Evolutionary conservation across 2,888 invertebrate genomes (phyloP), one percentile per base, ranked within the genome.

Genomic region (Leistus spinibarbis): DNA sequence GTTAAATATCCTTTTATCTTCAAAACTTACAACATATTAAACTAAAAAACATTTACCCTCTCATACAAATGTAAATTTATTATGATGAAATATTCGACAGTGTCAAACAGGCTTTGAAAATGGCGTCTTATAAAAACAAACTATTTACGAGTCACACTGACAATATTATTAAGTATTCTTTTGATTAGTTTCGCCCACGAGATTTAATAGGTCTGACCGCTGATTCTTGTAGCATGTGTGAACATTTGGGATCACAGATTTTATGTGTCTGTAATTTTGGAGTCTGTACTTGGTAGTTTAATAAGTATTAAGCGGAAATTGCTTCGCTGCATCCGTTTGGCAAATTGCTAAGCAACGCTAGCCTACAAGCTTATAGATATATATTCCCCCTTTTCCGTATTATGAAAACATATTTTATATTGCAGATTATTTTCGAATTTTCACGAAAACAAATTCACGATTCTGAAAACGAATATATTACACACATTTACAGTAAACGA

Each of bases 1-100:
- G 89, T 79, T 54, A 54, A 20, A 23, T 0, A 2, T 4, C 1
- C 7, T 0, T 4, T 40, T 3, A 10, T 40, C 40, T n/a, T n/a
- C n/a, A n/a, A n/a, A n/a, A n/a, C n/a, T n/a, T n/a, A n/a, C n/a
- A n/a, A n/a, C n/a, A n/a, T n/a, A n/a, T n/a, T n/a, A n/a, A n/a
- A n/a, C n/a, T n/a, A n/a, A n/a, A n/a, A n/a, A n/a, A n/a, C n/a
- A n/a, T n/a, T n/a, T n/a, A n/a, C n/a, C n/a, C n/a, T n/a, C n/a
- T n/a, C n/a, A n/a, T n/a, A n/a, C n/a, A n/a, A n/a, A n/a, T n/a
- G n/a, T n/a, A n/a, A n/a, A n/a, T n/a, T n/a, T n/a, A n/a, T n/a
- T n/a, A n/a, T n/a, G n/a, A n/a, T n/a, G n/a, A n/a, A n/a, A n/a
- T n/a, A n/a, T n/a, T n/a, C n/a, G n/a, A n/a, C n/a, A n/a, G n/a